Percentiles rank a stretch among this genome's conserved stretches.
These are phyloP conservation scores for Clarias magur DNA, from an alignment of 2,113 vertebrate species.

Conservation along the genomic window DNA sequence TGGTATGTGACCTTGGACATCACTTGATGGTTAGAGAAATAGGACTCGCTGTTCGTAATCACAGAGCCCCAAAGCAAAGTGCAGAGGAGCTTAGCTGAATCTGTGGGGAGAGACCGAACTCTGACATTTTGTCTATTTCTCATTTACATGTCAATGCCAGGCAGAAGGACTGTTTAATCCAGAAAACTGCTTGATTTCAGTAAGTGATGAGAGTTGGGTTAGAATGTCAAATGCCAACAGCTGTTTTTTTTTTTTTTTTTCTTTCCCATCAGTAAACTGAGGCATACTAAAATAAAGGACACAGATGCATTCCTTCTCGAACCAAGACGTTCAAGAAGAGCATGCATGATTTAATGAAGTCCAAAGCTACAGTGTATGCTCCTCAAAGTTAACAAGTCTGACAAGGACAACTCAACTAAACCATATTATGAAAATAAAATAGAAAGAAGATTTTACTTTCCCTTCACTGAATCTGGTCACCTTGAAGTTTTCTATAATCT, in stretches of 20 bases:
- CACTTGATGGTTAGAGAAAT: slow-evolving; percentile 58
- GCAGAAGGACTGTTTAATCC: background rate
- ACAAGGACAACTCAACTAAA: background rate
- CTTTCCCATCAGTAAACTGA: background rate
- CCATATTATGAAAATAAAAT: background rate
- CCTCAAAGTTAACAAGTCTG: background rate
- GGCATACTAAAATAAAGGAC: background rate
- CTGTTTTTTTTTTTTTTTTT: background rate
- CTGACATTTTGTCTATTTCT: slow-evolving; percentile 51
- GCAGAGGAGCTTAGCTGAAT: slow-evolving; percentile 44
- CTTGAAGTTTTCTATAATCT: too few relatives aligned
- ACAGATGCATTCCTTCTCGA: background rate
- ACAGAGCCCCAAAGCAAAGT: slow-evolving; percentile 37
- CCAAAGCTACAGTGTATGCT: background rate
- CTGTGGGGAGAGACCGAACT: slow-evolving; percentile 26
- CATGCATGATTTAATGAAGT: background rate
- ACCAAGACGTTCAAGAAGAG: background rate
- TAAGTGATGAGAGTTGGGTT: background rate
- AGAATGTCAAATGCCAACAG: background rate
- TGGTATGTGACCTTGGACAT: slow-evolving; percentile 45
- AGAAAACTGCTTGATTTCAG: background rate
- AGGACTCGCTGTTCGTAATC: slow-evolving; percentile 48
- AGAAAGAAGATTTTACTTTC: background rate
- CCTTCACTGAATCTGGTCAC: too few relatives aligned
- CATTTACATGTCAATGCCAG: slow-evolving; percentile 51